phyloP scores from a whole-genome alignment of 2,113 vertebrate genomes.

The Pheucticus melanocephalus region DNA sequence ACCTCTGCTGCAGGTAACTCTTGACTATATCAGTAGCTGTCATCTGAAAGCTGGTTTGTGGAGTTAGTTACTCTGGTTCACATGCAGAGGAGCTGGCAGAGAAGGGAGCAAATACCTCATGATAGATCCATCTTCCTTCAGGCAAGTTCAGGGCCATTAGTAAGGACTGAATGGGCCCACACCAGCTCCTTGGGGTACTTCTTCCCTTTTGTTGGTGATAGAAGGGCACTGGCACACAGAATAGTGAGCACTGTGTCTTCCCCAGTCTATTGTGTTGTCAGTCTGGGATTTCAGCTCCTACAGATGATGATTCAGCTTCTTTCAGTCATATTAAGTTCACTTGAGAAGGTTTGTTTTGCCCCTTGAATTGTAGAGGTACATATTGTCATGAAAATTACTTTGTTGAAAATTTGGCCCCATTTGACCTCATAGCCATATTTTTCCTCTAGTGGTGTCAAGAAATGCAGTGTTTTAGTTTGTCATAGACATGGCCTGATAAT shows the following conservation, averaged over 20 bases:
- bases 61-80: neutral
- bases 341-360: neutral
- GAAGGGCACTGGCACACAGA: neutral
- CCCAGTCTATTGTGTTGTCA: neutral
- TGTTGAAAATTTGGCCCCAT: neutral
- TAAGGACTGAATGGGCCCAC: neutral
- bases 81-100: neutral
- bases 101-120: neutral
- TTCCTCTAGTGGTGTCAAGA: neutral
- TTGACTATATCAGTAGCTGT: neutral
- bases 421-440: neutral
- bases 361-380: neutral
- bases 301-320: neutral
- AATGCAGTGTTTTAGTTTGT: slow-evolving; percentile 33
- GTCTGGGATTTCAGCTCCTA: neutral
- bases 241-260: neutral
- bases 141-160: neutral
- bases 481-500: neutral
- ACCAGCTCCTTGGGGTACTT: neutral
- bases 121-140: accelerated
- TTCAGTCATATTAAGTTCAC: neutral
- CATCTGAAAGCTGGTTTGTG: neutral
- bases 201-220: neutral
- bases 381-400: neutral
- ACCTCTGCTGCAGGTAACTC: neutral